Evolutionary conservation across 2,113 vertebrate species (phyloP).

Genomic region (Rhynchomys soricoides): DNA sequence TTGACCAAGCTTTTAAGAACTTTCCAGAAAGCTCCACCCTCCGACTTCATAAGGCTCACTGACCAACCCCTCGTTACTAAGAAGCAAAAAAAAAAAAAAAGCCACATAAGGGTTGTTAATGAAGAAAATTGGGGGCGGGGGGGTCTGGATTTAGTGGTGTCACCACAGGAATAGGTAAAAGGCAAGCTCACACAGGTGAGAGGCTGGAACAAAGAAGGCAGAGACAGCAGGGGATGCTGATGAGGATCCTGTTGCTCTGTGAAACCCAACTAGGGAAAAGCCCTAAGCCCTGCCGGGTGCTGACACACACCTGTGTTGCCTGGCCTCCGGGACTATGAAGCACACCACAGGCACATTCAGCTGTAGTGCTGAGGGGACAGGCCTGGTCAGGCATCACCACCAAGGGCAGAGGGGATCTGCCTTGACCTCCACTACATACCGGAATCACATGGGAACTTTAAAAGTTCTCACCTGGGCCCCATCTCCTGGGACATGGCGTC

Average conservation of each 20-base stretch:
- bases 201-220: not conserved
- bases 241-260: not conserved
- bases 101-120: not conserved
- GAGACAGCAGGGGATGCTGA: not conserved
- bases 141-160: not conserved
- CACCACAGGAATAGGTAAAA: not conserved
- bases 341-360: not conserved
- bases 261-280: not conserved
- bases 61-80: not conserved
- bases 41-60: not conserved
- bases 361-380: not conserved
- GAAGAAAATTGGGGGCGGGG: not conserved
- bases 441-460: not conserved
- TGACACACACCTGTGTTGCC: not conserved
- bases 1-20: not conserved
- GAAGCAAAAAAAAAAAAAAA: not conserved
- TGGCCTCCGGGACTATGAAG: not conserved
- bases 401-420: not conserved
- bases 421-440: not conserved
- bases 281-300: not conserved
- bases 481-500: not conserved
- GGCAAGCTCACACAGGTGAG: not conserved
- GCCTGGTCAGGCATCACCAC: not conserved
- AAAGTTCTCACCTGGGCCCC: not conserved
- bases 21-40: not conserved